Evolutionary conservation across 2,888 invertebrate genomes (phyloP), one percentile per base, ranked within the genome.

Genomic region (Stenolophus ochropezus): DNA sequence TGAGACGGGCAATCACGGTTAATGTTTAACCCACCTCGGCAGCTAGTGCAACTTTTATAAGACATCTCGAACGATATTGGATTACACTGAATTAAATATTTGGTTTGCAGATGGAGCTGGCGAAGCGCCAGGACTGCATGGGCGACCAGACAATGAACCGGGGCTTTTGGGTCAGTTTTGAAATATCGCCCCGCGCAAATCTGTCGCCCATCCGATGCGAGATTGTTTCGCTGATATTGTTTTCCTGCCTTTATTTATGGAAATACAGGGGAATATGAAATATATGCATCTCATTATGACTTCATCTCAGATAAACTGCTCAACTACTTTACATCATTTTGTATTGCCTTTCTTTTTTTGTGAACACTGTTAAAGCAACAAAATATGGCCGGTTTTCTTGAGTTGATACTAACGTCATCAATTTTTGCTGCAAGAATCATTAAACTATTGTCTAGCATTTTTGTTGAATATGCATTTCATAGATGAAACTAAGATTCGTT

Each of bases 51-150:
- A 75, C 4, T 56, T 56, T 75, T 33, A 75, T 75, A 75, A 75
- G 56, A 56, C 20, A 27, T 56, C 18, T 14, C 27, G 56, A 75
- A 27, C n/a, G 25, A 53, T 74, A 74, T 74, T 53, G 51, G 74
- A 51, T 74, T 74, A 74, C 75, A 53, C 56, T 75, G 53, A 75
- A 75, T 75, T 75, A 75, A 75, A 75, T 75, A 75, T 75, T 75
- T 75, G 75, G 75, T 56, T 56, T 74, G 74, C 51, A 74, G 74
- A 74, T 74, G 51, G 51, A 74, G 25, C 25, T 61, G 61, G 61
- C 74, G 49, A 23, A 8, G 5, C 49, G 65, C 65, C 65, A 69
- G 8, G 25, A n/a, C n/a, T n/a, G n/a, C n/a, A n/a, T n/a, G 61
- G 58, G 16, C 23, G 21, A 23, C 33, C 21, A 77, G 61, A 77